Evolutionary conservation across 2,113 vertebrate species (phyloP).

Genomic region (Hiodon tergisus): DNA sequence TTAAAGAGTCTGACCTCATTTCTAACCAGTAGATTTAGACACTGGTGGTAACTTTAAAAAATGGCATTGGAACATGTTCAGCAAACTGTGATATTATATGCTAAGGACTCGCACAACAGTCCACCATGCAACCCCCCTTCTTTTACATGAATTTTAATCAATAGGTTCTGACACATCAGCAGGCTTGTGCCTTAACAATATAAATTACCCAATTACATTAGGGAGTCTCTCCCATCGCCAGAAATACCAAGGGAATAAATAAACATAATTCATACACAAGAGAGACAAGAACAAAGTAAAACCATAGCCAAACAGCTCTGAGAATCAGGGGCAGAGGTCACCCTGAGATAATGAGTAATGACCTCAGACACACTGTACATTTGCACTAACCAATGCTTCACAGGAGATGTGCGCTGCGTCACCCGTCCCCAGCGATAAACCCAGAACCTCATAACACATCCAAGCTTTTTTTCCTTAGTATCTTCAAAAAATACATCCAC

Average conservation of each 20-base stretch:
- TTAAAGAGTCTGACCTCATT: constrained; percentile 23
- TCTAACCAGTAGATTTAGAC: constrained; percentile 13
- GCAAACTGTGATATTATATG: background rate
- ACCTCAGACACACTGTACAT: background rate
- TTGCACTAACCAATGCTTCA: no score
- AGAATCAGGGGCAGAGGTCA: background rate
- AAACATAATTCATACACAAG: constrained; percentile 10
- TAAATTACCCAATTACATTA: constrained; percentile 23
- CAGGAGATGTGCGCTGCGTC: background rate
- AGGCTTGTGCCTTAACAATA: constrained; percentile 10
- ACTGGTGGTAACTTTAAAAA: constrained; percentile 16
- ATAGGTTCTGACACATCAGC: background rate
- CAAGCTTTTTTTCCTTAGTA: background rate
- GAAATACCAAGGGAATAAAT: constrained; percentile 13
- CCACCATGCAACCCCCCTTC: background rate
- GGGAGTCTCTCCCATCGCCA: constrained; percentile 13
- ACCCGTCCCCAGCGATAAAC: constrained; percentile 7
- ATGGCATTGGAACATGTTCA: background rate
- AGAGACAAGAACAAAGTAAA: background rate
- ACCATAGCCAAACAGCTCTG: background rate
- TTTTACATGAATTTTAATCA: background rate
- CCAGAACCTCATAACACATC: constrained; percentile 15
- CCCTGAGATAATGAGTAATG: background rate
- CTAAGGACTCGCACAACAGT: background rate
- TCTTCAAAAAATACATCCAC: constrained; percentile 25